Conservation (phyloP, 1,140 invertebrate species). For the Leptinotarsa defecta region DNA sequence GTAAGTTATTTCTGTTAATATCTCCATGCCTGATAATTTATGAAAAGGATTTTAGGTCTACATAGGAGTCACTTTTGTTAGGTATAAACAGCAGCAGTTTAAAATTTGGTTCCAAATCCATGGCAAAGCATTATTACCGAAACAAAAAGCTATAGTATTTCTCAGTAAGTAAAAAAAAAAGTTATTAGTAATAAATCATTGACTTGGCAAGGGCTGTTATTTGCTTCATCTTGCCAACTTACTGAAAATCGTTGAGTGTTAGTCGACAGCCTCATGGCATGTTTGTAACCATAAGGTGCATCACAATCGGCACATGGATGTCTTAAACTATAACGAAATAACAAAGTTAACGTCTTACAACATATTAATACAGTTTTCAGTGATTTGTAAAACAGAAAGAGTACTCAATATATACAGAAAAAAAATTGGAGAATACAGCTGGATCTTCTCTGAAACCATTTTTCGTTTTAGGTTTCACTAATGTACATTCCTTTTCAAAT, state of each 20-base stretch:
- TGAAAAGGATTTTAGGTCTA: no score
- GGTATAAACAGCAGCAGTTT: no score
- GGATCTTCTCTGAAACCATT: no score
- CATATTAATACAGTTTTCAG: neutral
- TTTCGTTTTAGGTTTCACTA: no score
- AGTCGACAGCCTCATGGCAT: slow-evolving; percentile 86
- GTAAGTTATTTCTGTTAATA: neutral
- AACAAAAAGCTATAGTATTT: neutral
- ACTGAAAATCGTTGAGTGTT: slow-evolving; percentile 75
- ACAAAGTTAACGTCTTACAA: neutral
- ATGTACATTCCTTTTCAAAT: no score
- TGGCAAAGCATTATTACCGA: neutral
- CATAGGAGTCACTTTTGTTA: no score
- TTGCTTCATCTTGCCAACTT: slow-evolving; percentile 58
- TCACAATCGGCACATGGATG: slow-evolving; percentile 76
- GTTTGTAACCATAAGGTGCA: slow-evolving; percentile 90
- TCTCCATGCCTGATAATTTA: neutral
- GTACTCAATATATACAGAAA: no score
- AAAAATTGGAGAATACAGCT: no score
- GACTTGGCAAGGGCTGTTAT: slow-evolving; percentile 10
- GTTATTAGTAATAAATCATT: neutral
- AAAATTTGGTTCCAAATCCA: neutral
- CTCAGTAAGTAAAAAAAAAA: neutral
- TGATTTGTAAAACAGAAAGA: neutral
- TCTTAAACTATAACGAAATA: slow-evolving; percentile 39